phyloP scores from a whole-genome alignment of 2,797 vertebrate genomes.

The Phataginus tricuspis region DNA sequence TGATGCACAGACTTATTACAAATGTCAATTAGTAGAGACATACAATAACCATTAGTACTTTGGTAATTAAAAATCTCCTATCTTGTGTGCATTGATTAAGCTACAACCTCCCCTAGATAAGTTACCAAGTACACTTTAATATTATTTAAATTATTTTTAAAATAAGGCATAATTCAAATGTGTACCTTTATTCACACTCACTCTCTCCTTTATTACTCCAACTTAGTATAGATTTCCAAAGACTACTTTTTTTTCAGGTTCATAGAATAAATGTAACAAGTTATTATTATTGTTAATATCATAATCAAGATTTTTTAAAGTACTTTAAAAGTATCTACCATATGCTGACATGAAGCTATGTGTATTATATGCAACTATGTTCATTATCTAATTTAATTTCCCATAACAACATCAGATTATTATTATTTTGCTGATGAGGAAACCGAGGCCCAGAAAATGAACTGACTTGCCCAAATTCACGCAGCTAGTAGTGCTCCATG shows the following conservation, averaged over 20 bases:
- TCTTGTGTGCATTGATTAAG: not conserved
- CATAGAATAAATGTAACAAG: not conserved
- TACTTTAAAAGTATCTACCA: not conserved
- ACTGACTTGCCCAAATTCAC: not conserved
- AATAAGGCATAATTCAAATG: slow-evolving; percentile 48
- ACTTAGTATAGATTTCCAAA: not conserved
- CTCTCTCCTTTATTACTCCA: not conserved
- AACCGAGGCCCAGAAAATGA: not conserved
- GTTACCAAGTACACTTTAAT: not conserved
- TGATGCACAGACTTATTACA: not conserved
- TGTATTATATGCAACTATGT: not conserved
- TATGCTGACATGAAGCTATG: not conserved
- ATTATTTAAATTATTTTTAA: slow-evolving; percentile 39
- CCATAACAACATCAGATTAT: not conserved
- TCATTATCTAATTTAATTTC: not conserved
- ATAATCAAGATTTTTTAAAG: not conserved
- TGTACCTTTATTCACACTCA: not conserved
- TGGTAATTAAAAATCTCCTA: not conserved
- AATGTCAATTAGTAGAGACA: not conserved
- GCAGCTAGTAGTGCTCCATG: not conserved
- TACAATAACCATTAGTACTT: not conserved
- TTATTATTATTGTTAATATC: not conserved
- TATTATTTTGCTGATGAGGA: not conserved
- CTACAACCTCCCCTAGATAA: not conserved
- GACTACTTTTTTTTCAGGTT: slow-evolving; percentile 28